Base-by-base conservation (phyloP, 1,140 invertebrate genomes). In the Riptortus pedestris region DNA sequence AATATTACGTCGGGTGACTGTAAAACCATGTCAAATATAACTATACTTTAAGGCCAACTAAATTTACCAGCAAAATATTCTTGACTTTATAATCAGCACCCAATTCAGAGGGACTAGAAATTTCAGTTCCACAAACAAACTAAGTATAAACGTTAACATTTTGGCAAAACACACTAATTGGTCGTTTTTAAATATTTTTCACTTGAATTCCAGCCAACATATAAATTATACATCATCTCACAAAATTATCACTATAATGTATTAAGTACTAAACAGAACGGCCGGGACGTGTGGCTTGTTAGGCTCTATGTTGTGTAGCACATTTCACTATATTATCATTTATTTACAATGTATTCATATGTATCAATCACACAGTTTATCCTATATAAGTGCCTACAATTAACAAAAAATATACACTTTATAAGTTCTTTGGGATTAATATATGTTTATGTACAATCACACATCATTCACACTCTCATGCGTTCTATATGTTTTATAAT, bases 151-250 rank as follows among this genome's bases (percentile, higher is more conserved):
- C 51, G 22, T 47, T 47, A 47, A 47, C 22, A 20, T 24, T 55
- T 24, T 55, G 51, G 16, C 51, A 55, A 55, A 55, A 55, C 51
- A 55, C 51, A 24, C 51, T 55, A 55, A 55, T 55, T 55, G 51
- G 51, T 55, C 51, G 51, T 24, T 55, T 20, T n/a, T 38, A 7
- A 7, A 7, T 38, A 38, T 14, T 38, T 24, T 51, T 24, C 26
- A 24, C 20, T 26, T 55, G 16, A 22, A 55, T 24, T 24, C 22
- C 26, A 24, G 51, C 2, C 24, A 55, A 55, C 51, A 55, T 14
- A 24, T 55, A 55, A 18, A 24, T 55, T 55, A 55, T 24, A 55
- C 14, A 26, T 55, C 24, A 24, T 55, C 24, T 55, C 51, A 55
- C 51, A 55, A 55, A 55, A 55, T 55, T 55, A 55, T 55, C 51